Base-by-base conservation (phyloP, 1,140 invertebrate genomes). In the Drosophila cardini region DNA sequence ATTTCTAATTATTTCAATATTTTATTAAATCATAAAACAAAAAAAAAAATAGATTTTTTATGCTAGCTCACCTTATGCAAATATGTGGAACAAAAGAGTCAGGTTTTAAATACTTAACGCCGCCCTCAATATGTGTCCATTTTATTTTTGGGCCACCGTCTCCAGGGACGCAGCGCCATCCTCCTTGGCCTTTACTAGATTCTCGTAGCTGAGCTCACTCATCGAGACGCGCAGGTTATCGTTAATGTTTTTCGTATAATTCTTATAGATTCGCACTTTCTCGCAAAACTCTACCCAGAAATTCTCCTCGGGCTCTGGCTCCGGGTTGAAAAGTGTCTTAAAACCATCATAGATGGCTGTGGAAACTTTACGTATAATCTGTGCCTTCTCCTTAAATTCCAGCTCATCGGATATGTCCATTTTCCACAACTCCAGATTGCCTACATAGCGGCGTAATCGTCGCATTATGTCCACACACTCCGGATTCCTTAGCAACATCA, bases 401-500 rank as follows among this genome's bases (percentile, higher is more conserved):
- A 93, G 90, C 52, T 93, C 93, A 72, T 95, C 94, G 34, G 94
- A 93, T 4, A 94, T 94, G 11, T 85, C 93, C 55, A 96, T 91
- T 70, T 95, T 95, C 96, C 96, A 97, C 13, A 94, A 93, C 11
- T 93, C 92, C 4, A 94, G 91, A 90, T 97, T 97, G 16, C 96
- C 96, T 38, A 97, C 94, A 91, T 96, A 97, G 34, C 94, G 93
- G 36, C 95, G 91, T 78, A 96, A 92, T 70, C 95, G 94, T 76
- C 95, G 95, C 30, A 96, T 93, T 1, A 95, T 97, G 80, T 96
- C 95, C 57, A 98, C 94, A 64, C 97, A 94, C 60, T 96, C 94
- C 0, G 97, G 95, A 93, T 98, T 96, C 78, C 97, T 98, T 78
- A 97, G 95, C 26, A 98, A 91, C 95, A 97, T 97, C 2, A 98